A percentile compares a stretch with the other conserved stretches of the same genome.
phyloP scores from a whole-genome alignment of 2,888 invertebrate species.

The Agonopterix heracliana region DNA sequence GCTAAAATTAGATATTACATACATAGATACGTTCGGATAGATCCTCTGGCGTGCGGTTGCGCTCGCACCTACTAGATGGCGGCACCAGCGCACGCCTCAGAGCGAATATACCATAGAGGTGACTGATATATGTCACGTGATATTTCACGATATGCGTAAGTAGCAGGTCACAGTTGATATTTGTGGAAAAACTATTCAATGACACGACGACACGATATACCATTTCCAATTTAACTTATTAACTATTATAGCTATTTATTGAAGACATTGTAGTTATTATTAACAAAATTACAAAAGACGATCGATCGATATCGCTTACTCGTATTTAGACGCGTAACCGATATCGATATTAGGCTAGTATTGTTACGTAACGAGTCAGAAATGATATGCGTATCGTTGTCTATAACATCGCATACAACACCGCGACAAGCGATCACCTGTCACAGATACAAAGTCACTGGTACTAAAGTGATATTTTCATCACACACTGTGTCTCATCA shows the following conservation, averaged over 20 bases:
- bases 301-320: conserved; percentile 5
- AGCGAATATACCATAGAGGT: conserved; percentile 4
- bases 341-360: conserved; percentile 11
- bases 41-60: conserved; percentile 28
- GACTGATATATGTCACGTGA: conserved; percentile 10
- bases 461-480: conserved; percentile 8
- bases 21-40: conserved; percentile 53
- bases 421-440: conserved; percentile 4
- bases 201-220: conserved; percentile 4
- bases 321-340: conserved; percentile 2
- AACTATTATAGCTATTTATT: conserved; percentile 11
- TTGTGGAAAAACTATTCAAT: conserved; percentile 8
- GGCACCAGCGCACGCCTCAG: conserved; percentile 5
- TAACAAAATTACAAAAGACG: conserved; percentile 12
- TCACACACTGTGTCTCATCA: conserved; percentile 6
- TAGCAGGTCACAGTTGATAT: conserved; percentile 13
- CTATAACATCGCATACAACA: background rate
- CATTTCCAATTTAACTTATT: conserved; percentile 1
- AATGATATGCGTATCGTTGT: conserved; percentile 5
- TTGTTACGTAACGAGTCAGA: conserved; percentile 6
- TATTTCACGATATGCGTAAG: conserved; percentile 12
- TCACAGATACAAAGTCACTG: conserved; percentile 8
- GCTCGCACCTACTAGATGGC: conserved; percentile 2
- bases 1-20: conserved; percentile 61
- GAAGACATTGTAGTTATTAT: conserved; percentile 4